These are phyloP conservation scores for Cyclargus thomasi DNA, from an alignment of 1,140 invertebrate species.

Conservation along the genomic window DNA sequence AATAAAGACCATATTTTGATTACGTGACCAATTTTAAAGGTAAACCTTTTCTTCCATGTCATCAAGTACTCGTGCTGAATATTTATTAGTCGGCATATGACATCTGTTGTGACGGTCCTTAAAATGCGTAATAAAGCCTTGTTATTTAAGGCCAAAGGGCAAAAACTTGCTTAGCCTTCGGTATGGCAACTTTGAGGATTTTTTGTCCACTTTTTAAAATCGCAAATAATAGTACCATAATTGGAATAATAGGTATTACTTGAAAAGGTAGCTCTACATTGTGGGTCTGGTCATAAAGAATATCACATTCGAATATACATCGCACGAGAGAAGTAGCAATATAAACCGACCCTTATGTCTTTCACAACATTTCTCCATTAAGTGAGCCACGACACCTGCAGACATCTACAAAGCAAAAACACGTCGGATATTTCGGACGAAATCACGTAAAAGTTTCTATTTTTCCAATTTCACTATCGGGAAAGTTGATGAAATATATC, in stretches of 20 bases:
- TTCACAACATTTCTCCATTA: no score
- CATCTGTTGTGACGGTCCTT: neutral
- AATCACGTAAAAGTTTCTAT: neutral
- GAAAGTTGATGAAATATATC: slow-evolving; percentile 11
- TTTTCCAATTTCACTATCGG: slow-evolving; percentile 1
- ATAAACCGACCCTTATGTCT: no score
- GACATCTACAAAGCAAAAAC: neutral
- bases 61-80: slow-evolving; percentile 5
- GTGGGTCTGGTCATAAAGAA: no score
- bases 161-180: no score
- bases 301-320: no score
- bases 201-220: no score
- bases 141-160: neutral
- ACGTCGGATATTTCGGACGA: neutral
- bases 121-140: neutral
- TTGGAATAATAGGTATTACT: no score
- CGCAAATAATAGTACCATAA: no score
- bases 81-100: slow-evolving; percentile 1
- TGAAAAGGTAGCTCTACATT: no score
- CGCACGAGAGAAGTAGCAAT: no score
- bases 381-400: neutral
- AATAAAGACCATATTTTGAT: neutral
- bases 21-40: slow-evolving; percentile 12
- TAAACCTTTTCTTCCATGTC: slow-evolving; percentile 13
- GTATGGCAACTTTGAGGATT: no score